Percentiles rank a stretch among this genome's conserved stretches.
Conservation (phyloP, 1,140 invertebrate species). For the Asbolus verrucosus region DNA sequence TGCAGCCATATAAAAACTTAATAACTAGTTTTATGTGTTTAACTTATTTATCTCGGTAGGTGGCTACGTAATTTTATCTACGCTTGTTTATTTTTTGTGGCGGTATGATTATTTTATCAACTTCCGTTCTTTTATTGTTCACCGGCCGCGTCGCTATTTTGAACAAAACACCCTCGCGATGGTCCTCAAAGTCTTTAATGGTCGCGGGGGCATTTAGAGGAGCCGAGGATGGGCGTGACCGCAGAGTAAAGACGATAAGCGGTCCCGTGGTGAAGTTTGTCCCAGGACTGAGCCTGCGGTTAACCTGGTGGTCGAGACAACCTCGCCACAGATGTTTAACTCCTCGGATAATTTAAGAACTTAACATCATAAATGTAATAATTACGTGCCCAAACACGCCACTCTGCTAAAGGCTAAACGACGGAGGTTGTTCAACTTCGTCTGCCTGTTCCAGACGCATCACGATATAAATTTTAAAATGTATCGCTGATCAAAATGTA, state of each 20-base stretch:
- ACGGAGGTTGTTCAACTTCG: constrained; percentile 21
- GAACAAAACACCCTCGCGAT: not conserved
- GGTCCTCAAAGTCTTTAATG: not conserved
- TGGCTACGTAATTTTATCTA: constrained; percentile 44
- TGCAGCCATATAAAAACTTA: constrained; percentile 41
- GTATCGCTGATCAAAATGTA: constrained; percentile 1
- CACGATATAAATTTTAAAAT: constrained; percentile 10
- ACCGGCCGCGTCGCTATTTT: constrained; percentile 10
- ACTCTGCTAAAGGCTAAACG: constrained; percentile 1
- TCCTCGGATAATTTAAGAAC: constrained; percentile 36
- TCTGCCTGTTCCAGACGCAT: not conserved
- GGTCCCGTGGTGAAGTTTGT: constrained; percentile 31
- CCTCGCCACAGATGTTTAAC: constrained; percentile 31
- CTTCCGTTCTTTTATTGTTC: constrained; percentile 43
- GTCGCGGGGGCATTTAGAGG: not conserved
- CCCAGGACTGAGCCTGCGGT: constrained; percentile 31
- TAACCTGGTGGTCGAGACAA: constrained; percentile 36
- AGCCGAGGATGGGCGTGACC: constrained; percentile 1
- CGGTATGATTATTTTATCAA: constrained; percentile 42
- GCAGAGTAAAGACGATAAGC: constrained; percentile 36
- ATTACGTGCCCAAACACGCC: constrained; percentile 25
- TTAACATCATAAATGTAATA: constrained; percentile 38
- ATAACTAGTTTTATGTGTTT: constrained; percentile 45
- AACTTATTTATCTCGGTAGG: constrained; percentile 45
- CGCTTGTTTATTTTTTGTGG: constrained; percentile 44